Base-by-base conservation (phyloP, 2,888 invertebrate genomes). In the Ligdia adustata region DNA sequence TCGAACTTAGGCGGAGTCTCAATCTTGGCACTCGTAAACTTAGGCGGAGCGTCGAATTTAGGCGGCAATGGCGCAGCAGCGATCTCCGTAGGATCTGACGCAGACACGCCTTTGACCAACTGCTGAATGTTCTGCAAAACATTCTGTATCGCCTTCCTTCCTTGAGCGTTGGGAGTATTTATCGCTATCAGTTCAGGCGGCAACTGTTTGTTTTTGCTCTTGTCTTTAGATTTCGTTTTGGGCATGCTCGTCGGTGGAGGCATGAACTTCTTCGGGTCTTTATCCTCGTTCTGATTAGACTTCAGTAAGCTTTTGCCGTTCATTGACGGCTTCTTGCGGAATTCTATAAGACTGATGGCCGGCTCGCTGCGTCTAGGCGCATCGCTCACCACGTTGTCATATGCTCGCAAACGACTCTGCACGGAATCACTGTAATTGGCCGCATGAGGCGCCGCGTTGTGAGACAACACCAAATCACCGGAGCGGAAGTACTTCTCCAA, bases 401-500 rank as follows among this genome's bases (percentile, higher is more conserved):
- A 96, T 0, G 96, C 95, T 33, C 93, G 91, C 4, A 96, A 82
- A 29, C 97, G 90, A 70, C 94, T 96, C 55, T 95, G 95, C 1
- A 96, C 95, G 0, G 95, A 95, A 45, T 95, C 95, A 40, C 95
- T 94, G 66, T 97, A 97, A 43, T 93, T 95, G 0, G 92, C 91
- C 0, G 96, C 95, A 62, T 94, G 93, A 1, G 94, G 92, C 7
- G 94, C 92, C 0, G 96, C 96, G 53, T 92, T 93, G 2, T 94
- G 93, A 0, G 95, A 92, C 7, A 96, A 71, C 0, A 95, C 91
- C 33, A 97, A 78, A 68, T 96, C 96, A 0, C 96, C 96, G 54
- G 93, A 94, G 43, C 96, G 91, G 71, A 95, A 96, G 77, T 96
- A 96, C 71, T 96, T 96, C 60, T 97, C 97, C 54, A 97, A 72